Conservation (phyloP, 2,888 invertebrate species). For the Pogonocherus hispidulus region DNA sequence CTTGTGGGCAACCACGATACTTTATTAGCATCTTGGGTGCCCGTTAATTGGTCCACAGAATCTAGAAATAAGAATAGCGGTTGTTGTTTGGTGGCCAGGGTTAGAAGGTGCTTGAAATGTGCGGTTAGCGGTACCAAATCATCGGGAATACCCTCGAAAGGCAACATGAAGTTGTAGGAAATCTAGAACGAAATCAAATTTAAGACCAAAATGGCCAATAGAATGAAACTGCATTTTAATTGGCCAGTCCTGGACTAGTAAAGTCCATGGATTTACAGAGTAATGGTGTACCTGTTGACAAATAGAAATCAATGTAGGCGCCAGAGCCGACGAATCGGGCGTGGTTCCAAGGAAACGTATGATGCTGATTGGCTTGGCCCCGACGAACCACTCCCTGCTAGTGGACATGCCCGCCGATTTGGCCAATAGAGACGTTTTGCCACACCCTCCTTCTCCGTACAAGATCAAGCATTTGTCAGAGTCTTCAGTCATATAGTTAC, state of each 20-base stretch:
- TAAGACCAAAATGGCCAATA: no score
- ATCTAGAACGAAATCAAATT: constrained; percentile 77
- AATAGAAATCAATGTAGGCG: constrained; percentile 94
- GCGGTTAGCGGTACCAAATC: constrained; percentile 96
- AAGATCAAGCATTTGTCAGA: constrained; percentile 91
- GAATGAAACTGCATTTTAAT: no score
- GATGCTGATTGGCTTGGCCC: constrained; percentile 86
- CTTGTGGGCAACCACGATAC: constrained; percentile 96
- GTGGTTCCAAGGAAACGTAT: constrained; percentile 96
- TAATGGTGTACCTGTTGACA: constrained; percentile 98
- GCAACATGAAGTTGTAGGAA: constrained; percentile 91
- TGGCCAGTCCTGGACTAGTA: no score
- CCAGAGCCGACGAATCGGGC: constrained; percentile 95
- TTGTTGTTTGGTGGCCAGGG: constrained; percentile 84
- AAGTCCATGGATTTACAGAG: no score
- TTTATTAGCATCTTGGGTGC: constrained; percentile 94
- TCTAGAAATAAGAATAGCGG: constrained; percentile 94
- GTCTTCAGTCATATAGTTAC: constrained; percentile 85
- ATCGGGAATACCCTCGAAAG: constrained; percentile 95
- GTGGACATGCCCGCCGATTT: constrained; percentile 88
- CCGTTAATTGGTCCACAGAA: constrained; percentile 96
- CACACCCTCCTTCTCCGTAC: constrained; percentile 97
- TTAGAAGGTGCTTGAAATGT: constrained; percentile 93
- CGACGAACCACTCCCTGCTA: constrained; percentile 80
- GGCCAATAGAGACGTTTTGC: constrained; percentile 95